Base-by-base conservation (phyloP, 2,113 vertebrate species). In the Leptodactylus fuscus region DNA sequence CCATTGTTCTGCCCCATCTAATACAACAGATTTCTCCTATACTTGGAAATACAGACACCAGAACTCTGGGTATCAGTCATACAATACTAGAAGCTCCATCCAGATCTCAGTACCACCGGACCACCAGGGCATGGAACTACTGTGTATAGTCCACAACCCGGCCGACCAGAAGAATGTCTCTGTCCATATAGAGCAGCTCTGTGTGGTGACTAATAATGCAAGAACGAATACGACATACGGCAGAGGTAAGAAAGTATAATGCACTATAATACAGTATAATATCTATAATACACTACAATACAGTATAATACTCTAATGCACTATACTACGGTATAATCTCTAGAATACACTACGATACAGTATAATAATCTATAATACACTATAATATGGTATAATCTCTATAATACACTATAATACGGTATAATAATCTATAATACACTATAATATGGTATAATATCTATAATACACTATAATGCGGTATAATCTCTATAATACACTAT, bases 1-100 rank as follows among this genome's bases (percentile, higher is more conserved):
- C 15, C 48, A 78, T 55, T 78, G 75, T 55, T 78, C 49, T 36
- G 75, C 27, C 48, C 29, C 75, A 51, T 16, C 46, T 11, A 34
- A 5, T 7, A 55, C 75, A 53, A 12, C 75, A 20, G 15, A 69
- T 53, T 11, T 55, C 0, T 36, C 20, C 20, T 53, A 78, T 36
- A 78, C 15, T 34, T 78, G 75, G 75, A 78, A 78, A 55, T 20
- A 7, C 15, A 78, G 75, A 36, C 18, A 11, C 8, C 8, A 36
- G 24, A 20, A 36, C 16, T 29, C 7, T 5, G 3, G 3, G 15
- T 55, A 34, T 55, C 48, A 55, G 29, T 49, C 2, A n/a, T 55
- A 55, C 36, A 55, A 16, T 53, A 55, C 1, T 78, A 16, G 48
- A 22, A 51, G 48, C 49, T 55, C 29, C 13, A 36, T 78, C 49